These are phyloP conservation scores for Heliconius erato DNA, from an alignment of 2,888 invertebrate species.

Conservation along the genomic window DNA sequence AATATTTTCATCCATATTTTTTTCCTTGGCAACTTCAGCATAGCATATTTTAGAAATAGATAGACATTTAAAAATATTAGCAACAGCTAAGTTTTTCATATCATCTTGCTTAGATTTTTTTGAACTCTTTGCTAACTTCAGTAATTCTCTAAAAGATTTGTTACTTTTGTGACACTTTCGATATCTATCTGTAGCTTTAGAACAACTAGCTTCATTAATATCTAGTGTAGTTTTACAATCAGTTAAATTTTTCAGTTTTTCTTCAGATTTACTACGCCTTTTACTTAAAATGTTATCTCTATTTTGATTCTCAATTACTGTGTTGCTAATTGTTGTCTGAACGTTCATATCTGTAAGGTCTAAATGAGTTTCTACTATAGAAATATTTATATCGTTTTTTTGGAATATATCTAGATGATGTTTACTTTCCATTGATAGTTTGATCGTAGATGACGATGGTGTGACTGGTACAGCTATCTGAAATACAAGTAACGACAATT, in stretches of 20 bases:
- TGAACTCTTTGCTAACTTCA: constrained; percentile 29
- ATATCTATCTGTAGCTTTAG: constrained; percentile 25
- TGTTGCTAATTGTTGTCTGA: constrained; percentile 39
- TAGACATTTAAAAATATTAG: constrained; percentile 14
- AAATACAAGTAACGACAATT: constrained; percentile 51
- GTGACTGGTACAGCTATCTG: constrained; percentile 69
- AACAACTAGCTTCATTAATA: constrained; percentile 52
- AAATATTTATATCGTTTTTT: constrained; percentile 5
- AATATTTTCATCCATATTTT: constrained; percentile 58
- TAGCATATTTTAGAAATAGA: constrained; percentile 51
- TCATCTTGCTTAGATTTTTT: constrained; percentile 19
- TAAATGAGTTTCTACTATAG: constrained; percentile 28
- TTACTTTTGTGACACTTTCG: constrained; percentile 51
- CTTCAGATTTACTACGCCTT: constrained; percentile 64
- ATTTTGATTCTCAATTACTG: constrained; percentile 30
- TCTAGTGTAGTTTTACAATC: constrained; percentile 57
- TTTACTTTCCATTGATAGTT: constrained; percentile 52
- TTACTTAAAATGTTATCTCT: constrained; percentile 41
- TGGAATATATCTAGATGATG: constrained; percentile 32
- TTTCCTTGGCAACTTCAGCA: constrained; percentile 22
- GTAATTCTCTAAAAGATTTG: constrained; percentile 19
- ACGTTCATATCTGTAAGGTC: constrained; percentile 24
- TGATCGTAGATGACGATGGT: constrained; percentile 53
- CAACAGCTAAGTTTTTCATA: constrained; percentile 3
- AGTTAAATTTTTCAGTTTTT: constrained; percentile 56